Evolutionary conservation across 2,888 invertebrate genomes (phyloP), one percentile per base, ranked within the genome.

Genomic region (Yponomeuta evonymella): DNA sequence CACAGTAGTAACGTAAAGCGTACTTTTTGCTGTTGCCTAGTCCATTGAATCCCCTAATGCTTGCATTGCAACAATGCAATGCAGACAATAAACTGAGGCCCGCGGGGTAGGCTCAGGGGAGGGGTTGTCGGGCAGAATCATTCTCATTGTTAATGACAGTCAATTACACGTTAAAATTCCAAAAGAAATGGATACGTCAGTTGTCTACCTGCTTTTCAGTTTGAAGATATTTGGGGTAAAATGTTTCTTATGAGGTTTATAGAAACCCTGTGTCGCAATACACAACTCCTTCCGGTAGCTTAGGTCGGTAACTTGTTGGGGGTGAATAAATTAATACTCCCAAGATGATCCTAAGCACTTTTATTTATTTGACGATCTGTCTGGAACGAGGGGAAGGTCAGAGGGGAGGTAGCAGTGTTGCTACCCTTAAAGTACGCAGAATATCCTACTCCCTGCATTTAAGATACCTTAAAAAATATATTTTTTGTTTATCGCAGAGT

Each of bases 81-180:
- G 23, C 51, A 68, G 68, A 51, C 30, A 68, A 68, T 51, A 68
- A 48, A 68, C 68, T 23, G 48, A 29, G 11, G 48, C 65, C 65
- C 65, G 65, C 65, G 65, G 30, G 51, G 51, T 15, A 58, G 15
- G 2, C 36, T 2, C 58, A 23, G 58, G 51, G 51, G 51, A 15
- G 51, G 51, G 51, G 51, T 58, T 58, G 51, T 58, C 43, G 43
- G 51, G 11, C 2, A 33, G 69, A 51, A 29, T 51, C 69, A 69
- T 51, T 69, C 36, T 58, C 82, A 81, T 81, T 85, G 83, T 83
- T 83, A 81, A 83, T 79, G 82, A 76, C 75, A 81, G 82, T 86
- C 85, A 87, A 87, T 89, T 89, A 86, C 83, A 85, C 87, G 83
- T 89, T 85, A 88, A 87, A 89, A 88, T 87, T 84, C 80, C 78